Conservation (phyloP, 2,797 vertebrate genomes). For the Podarcis lilfordi region DNA sequence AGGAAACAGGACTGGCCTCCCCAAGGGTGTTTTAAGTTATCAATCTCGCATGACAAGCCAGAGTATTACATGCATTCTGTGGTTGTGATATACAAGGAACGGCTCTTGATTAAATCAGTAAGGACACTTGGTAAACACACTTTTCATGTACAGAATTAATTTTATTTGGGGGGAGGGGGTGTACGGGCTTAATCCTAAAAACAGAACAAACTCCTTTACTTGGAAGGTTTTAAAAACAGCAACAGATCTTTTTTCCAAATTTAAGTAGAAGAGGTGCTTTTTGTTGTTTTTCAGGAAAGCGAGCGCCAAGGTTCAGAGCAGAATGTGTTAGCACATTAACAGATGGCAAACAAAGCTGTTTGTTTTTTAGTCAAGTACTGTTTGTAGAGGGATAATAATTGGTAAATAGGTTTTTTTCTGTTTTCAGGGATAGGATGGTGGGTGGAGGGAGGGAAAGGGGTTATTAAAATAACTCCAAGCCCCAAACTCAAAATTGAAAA, state of each 20-base stretch:
- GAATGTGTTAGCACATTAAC: constrained; percentile 30
- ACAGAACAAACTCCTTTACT: constrained; percentile 57
- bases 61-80: not conserved
- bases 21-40: not conserved
- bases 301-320: not conserved
- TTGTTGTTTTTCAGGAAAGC: not conserved
- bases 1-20: not conserved
- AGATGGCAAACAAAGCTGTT: not conserved
- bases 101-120: not conserved
- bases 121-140: no score
- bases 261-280: constrained; percentile 21
- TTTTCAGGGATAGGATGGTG: not conserved
- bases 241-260: constrained; percentile 12
- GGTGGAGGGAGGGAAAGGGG: not conserved
- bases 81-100: not conserved
- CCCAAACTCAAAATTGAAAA: not conserved
- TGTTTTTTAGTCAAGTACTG: not conserved
- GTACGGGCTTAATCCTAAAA: constrained; percentile 48
- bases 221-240: constrained; percentile 34
- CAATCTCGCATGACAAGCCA: not conserved
- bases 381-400: constrained; percentile 54
- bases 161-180: not conserved
- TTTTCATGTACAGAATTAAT: no score
- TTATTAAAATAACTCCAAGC: not conserved
- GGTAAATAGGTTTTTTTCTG: not conserved